phyloP scores from a whole-genome alignment of 2,888 invertebrate species.

The Folsomia candida region DNA sequence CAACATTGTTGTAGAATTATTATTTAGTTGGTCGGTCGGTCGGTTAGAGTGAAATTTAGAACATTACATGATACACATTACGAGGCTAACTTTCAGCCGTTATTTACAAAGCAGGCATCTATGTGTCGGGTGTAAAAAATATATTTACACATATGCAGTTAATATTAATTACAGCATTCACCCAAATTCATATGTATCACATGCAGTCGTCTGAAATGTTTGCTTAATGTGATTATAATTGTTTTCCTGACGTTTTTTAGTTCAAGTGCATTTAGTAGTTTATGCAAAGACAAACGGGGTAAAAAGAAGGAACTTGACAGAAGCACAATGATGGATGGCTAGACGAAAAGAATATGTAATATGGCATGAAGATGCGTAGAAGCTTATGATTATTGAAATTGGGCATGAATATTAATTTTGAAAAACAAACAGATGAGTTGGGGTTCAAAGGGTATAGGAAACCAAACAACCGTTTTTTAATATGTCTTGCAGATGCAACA shows the following conservation, averaged over 20 bases:
- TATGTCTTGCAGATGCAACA: too few species aligned
- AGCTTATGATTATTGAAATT: neutral
- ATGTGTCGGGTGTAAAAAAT: too few species aligned
- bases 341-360: neutral
- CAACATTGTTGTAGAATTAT: neutral
- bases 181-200: neutral
- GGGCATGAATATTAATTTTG: conserved; percentile 5
- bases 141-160: neutral
- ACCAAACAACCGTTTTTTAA: neutral
- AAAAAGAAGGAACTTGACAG: neutral
- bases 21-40: too few species aligned
- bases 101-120: too few species aligned
- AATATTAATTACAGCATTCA: neutral
- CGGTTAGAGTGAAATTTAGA: neutral
- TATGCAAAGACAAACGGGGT: neutral
- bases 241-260: neutral
- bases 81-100: too few species aligned
- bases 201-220: neutral
- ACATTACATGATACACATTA: too few species aligned
- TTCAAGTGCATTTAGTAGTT: neutral
- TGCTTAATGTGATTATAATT: neutral
- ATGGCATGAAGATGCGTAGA: neutral
- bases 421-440: neutral
- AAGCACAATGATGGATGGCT: neutral
- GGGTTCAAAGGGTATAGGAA: neutral